Base-by-base conservation (phyloP, 2,888 invertebrate species). In the Bhutanitis thaidina region DNA sequence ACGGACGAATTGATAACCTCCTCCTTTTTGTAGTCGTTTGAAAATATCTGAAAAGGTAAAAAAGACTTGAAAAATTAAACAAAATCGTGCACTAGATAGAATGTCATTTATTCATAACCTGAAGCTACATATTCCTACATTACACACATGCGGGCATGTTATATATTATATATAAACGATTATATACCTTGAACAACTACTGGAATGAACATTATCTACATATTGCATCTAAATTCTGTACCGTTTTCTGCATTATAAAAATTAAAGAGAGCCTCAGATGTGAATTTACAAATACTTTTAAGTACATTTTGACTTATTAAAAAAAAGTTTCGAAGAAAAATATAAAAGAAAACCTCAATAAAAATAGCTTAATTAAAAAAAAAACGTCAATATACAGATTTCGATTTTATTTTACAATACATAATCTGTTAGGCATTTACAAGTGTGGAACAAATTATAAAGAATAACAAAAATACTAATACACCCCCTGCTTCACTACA, bases 1-100 rank as follows among this genome's bases (percentile, higher is more conserved):
- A n/a, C n/a, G n/a, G n/a, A n/a, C n/a, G n/a, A n/a, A n/a, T n/a
- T n/a, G n/a, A n/a, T n/a, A n/a, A n/a, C n/a, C n/a, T n/a, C n/a
- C n/a, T n/a, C n/a, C n/a, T n/a, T n/a, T n/a, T n/a, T n/a, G n/a
- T n/a, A n/a, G n/a, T n/a, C n/a, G 20, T 20, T 20, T 20, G 5
- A 3, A 20, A 20, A 20, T 20, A 3, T 5, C 20, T 2, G 2
- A 20, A 20, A 20, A 20, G 20, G 20, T n/a, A n/a, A n/a, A n/a
- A n/a, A n/a, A n/a, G n/a, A n/a, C n/a, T n/a, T n/a, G n/a, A 20
- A 15, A 63, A 77, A 69, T 71, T 67, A 82, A 77, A 78, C 65
- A 60, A 53, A 30, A 52, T 53, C 56, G 40, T 66, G 67, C 72
- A 76, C 78, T 80, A 74, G 70, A 69, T 72, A 69, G 66, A 65